Percentiles rank a stretch among this genome's conserved stretches.
Conservation (phyloP, 2,113 vertebrate genomes). For the Caloenas nicobarica region DNA sequence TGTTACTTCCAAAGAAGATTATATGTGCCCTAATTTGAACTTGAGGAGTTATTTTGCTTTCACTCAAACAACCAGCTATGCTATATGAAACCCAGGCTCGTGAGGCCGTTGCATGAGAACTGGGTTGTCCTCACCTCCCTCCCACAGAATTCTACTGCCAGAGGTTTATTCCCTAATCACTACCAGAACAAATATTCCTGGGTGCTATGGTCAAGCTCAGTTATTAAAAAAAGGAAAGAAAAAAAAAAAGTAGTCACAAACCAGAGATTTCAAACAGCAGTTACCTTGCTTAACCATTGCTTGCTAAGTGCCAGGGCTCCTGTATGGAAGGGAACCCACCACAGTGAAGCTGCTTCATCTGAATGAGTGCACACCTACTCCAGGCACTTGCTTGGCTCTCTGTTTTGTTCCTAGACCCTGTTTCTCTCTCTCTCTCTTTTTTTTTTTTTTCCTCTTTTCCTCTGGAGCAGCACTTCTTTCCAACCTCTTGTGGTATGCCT, state of each 20-base stretch:
- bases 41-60: slow-evolving; percentile 26
- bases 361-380: rapidly evolving
- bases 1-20: slow-evolving; percentile 33
- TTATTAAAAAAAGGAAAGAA: background rate
- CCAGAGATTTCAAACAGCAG: background rate
- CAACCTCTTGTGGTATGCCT: background rate
- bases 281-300: background rate
- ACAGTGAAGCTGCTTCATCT: background rate
- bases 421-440: background rate
- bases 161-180: background rate
- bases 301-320: background rate
- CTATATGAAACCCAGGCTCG: background rate
- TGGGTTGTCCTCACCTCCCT: background rate
- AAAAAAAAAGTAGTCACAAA: background rate
- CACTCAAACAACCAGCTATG: background rate
- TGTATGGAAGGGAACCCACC: background rate
- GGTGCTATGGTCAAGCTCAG: background rate
- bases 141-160: background rate
- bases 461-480: background rate
- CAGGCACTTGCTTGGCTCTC: background rate
- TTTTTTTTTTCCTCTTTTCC: background rate
- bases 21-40: slow-evolving; percentile 43
- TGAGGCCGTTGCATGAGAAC: background rate
- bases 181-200: background rate
- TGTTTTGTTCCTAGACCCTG: background rate